phyloP scores from a whole-genome alignment of 2,113 vertebrate species.

The Cathartes aura region DNA sequence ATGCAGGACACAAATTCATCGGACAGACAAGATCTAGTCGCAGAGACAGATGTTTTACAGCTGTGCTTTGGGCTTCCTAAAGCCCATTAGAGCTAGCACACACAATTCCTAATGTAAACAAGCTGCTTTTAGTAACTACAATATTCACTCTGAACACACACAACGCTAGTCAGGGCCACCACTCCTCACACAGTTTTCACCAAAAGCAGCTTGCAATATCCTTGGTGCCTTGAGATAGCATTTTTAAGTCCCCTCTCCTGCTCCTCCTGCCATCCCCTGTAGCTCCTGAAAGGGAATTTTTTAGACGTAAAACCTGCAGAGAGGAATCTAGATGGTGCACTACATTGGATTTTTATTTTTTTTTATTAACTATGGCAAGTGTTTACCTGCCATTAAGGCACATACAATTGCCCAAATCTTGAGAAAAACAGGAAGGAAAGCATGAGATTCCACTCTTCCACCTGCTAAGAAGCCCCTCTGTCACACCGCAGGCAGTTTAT shows the following conservation, averaged over 20 bases:
- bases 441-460: not conserved
- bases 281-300: not conserved
- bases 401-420: not conserved
- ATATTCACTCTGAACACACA: slow-evolving; percentile 43
- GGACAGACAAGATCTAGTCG: slow-evolving; percentile 40
- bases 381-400: not conserved
- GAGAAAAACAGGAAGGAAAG: not conserved
- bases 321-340: not conserved
- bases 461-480: not conserved
- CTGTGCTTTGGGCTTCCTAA: slow-evolving; percentile 54
- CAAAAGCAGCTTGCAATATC: not conserved
- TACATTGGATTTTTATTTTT: not conserved
- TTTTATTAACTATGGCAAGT: not conserved
- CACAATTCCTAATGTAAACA: slow-evolving; percentile 67
- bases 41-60: slow-evolving; percentile 58
- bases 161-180: not conserved
- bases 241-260: not conserved
- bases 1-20: slow-evolving; percentile 22
- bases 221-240: not conserved
- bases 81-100: slow-evolving; percentile 62
- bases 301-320: not conserved
- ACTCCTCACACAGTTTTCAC: not conserved
- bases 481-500: not conserved
- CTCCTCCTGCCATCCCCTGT: not conserved
- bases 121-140: slow-evolving; percentile 64